phyloP scores from a whole-genome alignment of 2,797 vertebrate genomes.

The Poeciliopsis gracilis region DNA sequence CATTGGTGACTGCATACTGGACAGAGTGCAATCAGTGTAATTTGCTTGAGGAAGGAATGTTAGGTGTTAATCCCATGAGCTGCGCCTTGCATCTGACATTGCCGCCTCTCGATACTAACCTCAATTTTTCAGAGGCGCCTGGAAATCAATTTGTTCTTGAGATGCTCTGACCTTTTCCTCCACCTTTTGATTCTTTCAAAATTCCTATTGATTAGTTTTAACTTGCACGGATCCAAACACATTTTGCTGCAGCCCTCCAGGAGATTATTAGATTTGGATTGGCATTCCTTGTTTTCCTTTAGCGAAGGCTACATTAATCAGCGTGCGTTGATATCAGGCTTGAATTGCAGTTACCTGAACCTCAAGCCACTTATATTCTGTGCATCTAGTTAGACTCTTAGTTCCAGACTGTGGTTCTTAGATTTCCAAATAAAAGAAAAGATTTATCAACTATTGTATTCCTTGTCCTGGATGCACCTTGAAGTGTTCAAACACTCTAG shows the following conservation, averaged over 20 bases:
- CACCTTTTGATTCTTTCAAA: conserved; percentile 70
- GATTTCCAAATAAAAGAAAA: not conserved
- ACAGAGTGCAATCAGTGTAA: conserved; percentile 49
- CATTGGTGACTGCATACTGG: not conserved
- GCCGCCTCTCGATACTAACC: conserved; percentile 67
- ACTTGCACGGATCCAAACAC: conserved; percentile 46
- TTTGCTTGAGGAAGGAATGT: conserved; percentile 50
- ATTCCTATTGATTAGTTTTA: conserved; percentile 70
- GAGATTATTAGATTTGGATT: conserved; percentile 67
- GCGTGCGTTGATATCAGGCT: conserved; percentile 46
- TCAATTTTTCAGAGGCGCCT: conserved; percentile 71
- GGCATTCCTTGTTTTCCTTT: conserved; percentile 59
- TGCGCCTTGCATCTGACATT: conserved; percentile 58
- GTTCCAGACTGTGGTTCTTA: not conserved
- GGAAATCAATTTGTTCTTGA: conserved; percentile 76
- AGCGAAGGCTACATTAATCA: conserved; percentile 46
- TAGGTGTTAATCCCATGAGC: conserved; percentile 62
- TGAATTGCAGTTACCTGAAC: conserved; percentile 25
- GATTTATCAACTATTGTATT: not conserved
- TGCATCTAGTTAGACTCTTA: not conserved
- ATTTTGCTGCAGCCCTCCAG: conserved; percentile 35
- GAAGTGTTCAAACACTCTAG: not conserved
- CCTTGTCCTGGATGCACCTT: not conserved
- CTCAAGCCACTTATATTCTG: not conserved
- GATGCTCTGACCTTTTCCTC: conserved; percentile 58